phyloP scores from a whole-genome alignment of 2,888 invertebrate genomes.

The Philopedon plagiatum region DNA sequence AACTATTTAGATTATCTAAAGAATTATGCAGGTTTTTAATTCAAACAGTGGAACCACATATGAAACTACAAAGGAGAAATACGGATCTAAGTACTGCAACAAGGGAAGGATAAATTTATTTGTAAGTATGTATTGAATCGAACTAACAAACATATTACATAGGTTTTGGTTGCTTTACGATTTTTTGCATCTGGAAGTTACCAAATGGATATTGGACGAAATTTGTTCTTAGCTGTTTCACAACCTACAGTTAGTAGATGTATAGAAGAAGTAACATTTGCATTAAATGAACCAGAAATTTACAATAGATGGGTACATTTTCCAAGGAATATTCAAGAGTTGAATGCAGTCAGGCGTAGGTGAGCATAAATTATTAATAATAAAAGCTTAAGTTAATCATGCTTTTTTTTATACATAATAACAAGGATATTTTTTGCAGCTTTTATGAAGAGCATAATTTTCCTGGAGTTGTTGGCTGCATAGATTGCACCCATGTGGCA shows the following conservation, averaged over 20 bases:
- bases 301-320: background rate
- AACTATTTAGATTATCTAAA: background rate
- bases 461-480: background rate
- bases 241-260: background rate
- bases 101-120: background rate
- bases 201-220: background rate
- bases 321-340: background rate
- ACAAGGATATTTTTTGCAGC: background rate
- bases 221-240: background rate
- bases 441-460: background rate
- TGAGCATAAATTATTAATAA: no score
- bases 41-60: background rate
- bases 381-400: no score
- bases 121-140: background rate
- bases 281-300: background rate
- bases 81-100: background rate
- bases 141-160: background rate
- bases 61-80: background rate
- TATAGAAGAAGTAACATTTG: background rate
- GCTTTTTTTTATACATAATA: background rate
- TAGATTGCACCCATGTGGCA: slow-evolving; percentile 43
- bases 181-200: background rate
- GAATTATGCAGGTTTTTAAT: background rate
- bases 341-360: background rate
- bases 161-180: background rate